phyloP scores from a whole-genome alignment of 2,888 invertebrate species.

The Dicroscelio sp. region DNA sequence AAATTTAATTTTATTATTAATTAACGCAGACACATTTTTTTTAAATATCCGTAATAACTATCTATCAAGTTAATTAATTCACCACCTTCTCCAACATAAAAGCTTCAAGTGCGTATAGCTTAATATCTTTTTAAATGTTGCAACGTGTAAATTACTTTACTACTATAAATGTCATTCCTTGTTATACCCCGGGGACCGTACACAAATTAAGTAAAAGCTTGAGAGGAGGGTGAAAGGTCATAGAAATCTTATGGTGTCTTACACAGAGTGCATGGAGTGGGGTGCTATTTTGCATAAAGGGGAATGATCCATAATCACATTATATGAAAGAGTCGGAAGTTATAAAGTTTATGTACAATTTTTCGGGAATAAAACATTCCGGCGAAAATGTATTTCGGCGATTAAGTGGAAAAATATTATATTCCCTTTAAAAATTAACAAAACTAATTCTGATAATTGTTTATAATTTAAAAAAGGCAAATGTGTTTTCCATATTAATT shows the following conservation, averaged over 20 bases:
- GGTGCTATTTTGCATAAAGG: constrained; percentile 31
- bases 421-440: no score
- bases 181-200: constrained; percentile 29
- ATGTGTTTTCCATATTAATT: no score
- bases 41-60: no score
- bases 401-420: no score
- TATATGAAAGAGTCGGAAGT: constrained; percentile 11
- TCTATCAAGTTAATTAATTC: no score
- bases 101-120: no score
- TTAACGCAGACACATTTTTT: no score
- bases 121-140: not conserved
- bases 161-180: constrained; percentile 30
- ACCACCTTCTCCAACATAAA: no score
- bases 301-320: constrained; percentile 45
- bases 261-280: not conserved
- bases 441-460: no score
- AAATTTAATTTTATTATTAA: no score
- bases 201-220: constrained; percentile 48
- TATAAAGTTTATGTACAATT: not conserved
- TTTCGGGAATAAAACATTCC: not conserved
- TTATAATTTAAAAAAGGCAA: no score
- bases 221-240: constrained; percentile 34
- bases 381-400: no score
- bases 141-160: constrained; percentile 19
- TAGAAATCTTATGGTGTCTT: constrained; percentile 53